phyloP scores from a whole-genome alignment of 53 echinoderm and acorn worm genomes.

The Glandiceps talaboti region DNA sequence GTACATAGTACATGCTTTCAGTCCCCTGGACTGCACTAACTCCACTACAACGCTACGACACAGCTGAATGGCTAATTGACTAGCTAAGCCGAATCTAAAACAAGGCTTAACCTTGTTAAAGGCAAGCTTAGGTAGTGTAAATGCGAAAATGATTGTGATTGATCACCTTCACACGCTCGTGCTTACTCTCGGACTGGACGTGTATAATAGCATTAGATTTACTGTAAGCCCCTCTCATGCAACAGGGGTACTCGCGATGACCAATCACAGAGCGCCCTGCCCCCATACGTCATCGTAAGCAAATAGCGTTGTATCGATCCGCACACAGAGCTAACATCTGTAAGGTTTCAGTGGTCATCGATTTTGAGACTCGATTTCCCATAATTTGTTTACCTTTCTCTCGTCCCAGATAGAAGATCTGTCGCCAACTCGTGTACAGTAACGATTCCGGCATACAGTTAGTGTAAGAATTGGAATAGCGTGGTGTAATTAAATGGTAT shows the following conservation, averaged over 20 bases:
- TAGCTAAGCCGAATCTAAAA: not conserved
- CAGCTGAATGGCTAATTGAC: not conserved
- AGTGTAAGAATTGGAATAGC: not conserved
- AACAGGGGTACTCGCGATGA: not conserved
- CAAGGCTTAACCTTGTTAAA: not conserved
- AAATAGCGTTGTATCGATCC: not conserved
- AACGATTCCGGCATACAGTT: not conserved
- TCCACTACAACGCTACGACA: not conserved
- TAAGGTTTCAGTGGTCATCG: not conserved
- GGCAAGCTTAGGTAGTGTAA: not conserved
- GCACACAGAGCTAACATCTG: not conserved
- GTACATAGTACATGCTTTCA: no score
- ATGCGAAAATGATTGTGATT: not conserved
- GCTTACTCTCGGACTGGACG: not conserved
- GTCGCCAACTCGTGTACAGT: not conserved
- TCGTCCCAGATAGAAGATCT: not conserved
- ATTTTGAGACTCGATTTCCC: not conserved
- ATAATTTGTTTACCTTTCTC: not conserved
- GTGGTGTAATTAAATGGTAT: not conserved
- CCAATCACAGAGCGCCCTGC: not conserved
- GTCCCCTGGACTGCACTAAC: not conserved
- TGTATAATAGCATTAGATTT: not conserved
- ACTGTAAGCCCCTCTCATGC: conserved; percentile 1
- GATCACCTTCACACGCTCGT: conserved; percentile 1
- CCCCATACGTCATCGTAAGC: not conserved